These are phyloP conservation scores for Nerophis ophidion DNA, from an alignment of 2,113 vertebrate genomes.

Conservation along the genomic window DNA sequence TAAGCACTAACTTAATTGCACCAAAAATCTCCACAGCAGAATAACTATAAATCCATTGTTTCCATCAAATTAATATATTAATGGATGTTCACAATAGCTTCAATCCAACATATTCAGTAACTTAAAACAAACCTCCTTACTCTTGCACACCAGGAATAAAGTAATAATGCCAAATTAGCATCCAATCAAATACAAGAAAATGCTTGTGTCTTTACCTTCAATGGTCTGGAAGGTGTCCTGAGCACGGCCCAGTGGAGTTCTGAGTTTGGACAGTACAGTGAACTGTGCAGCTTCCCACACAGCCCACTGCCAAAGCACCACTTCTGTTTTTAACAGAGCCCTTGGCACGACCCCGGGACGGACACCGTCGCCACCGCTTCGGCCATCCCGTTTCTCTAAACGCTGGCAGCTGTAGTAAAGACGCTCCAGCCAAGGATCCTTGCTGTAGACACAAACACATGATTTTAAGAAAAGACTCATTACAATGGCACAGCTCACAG, in stretches of 20 bases:
- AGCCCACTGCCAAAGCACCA: conserved; percentile 97
- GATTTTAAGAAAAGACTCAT: neutral
- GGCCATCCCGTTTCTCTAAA: conserved; percentile 82
- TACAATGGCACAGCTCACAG: neutral
- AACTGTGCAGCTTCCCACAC: conserved; percentile 98
- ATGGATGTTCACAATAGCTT: no score
- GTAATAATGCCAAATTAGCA: neutral
- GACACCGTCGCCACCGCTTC: conserved; percentile 25
- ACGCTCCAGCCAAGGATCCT: conserved; percentile 95
- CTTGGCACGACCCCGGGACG: conserved; percentile 76
- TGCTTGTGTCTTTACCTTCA: conserved; percentile 77
- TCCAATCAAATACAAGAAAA: neutral
- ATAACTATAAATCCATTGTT: no score
- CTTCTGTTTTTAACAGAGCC: conserved; percentile 86
- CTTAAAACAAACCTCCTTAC: no score
- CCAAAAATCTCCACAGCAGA: no score
- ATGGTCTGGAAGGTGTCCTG: conserved; percentile 99
- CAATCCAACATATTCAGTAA: no score
- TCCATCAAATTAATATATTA: no score
- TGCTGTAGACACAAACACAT: conserved; percentile 67
- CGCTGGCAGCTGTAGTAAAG: conserved; percentile 96
- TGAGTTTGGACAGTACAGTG: conserved; percentile 91
- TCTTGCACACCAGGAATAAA: neutral
- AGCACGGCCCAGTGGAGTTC: conserved; percentile 91
- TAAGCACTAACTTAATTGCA: no score